phyloP scores from a whole-genome alignment of 2,888 invertebrate genomes.

The Megastigmus dorsalis region DNA sequence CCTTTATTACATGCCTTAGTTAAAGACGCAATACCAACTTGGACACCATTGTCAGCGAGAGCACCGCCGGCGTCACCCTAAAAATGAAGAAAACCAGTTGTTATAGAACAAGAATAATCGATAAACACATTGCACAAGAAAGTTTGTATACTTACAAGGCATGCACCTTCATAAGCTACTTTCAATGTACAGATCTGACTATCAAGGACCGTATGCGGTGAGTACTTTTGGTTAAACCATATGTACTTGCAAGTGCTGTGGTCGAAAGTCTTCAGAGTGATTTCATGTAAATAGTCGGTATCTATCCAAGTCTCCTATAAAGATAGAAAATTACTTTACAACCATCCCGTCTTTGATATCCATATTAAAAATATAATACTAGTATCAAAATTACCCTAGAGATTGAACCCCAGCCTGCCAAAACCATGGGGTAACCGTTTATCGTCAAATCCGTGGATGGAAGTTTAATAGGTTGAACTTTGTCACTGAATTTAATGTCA shows the following conservation, averaged over 20 bases:
- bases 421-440: slow-evolving; percentile 55
- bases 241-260: not conserved
- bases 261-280: slow-evolving; percentile 53
- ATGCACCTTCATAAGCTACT: slow-evolving; percentile 67
- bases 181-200: slow-evolving; percentile 67
- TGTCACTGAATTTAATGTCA: slow-evolving; percentile 58
- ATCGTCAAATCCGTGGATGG: slow-evolving; percentile 51
- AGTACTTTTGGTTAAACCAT: too few relatives aligned
- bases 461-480: slow-evolving; percentile 60
- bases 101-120: too few relatives aligned
- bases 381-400: slow-evolving; percentile 59
- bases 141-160: slow-evolving; percentile 63
- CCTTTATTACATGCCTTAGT: slow-evolving; percentile 39
- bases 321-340: too few relatives aligned
- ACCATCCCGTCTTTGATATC: too few relatives aligned
- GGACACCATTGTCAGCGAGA: slow-evolving; percentile 43
- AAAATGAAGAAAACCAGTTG: too few relatives aligned
- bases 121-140: too few relatives aligned
- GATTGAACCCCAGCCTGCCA: slow-evolving; percentile 68
- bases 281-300: slow-evolving; percentile 50
- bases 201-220: slow-evolving; percentile 46
- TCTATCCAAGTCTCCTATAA: not conserved
- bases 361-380: too few relatives aligned
- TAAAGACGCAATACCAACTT: slow-evolving; percentile 49
- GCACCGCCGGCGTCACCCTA: slow-evolving; percentile 53